Evolutionary conservation across 2,113 vertebrate species (phyloP).

Genomic region (Pleuronectes platessa): DNA sequence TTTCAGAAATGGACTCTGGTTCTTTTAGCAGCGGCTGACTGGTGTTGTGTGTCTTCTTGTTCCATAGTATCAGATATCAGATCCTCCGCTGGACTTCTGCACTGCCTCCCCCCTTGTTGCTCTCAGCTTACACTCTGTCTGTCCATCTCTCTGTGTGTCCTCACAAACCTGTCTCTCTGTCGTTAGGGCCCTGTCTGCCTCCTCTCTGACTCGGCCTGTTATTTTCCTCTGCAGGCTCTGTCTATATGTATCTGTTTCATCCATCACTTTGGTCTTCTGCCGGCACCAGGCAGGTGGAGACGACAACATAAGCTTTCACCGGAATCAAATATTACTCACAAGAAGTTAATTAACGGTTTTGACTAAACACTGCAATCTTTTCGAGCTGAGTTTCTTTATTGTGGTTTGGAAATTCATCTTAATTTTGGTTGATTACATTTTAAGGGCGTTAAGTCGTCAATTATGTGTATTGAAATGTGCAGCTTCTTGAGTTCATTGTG

Average conservation of each 20-base stretch:
- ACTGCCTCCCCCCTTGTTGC: not conserved
- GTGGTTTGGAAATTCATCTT: not conserved
- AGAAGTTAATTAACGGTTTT: slow-evolving; percentile 11
- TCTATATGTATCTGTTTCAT: not conserved
- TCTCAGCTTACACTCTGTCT: slow-evolving; percentile 67
- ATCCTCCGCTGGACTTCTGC: slow-evolving; percentile 59
- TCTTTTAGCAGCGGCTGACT: slow-evolving; percentile 16
- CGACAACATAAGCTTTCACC: not conserved
- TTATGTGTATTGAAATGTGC: not conserved
- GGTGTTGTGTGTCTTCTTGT: slow-evolving; percentile 73
- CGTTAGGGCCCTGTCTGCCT: not conserved
- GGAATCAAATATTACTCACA: not conserved
- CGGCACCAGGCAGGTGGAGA: slow-evolving; percentile 17
- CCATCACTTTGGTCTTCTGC: not conserved
- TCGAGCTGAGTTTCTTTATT: not conserved
- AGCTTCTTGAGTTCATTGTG: not conserved
- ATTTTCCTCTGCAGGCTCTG: not conserved
- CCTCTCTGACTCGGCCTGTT: not conserved
- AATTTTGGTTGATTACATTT: not conserved
- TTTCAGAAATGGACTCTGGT: slow-evolving; percentile 16
- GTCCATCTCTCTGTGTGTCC: slow-evolving; percentile 3
- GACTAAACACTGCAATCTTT: not conserved
- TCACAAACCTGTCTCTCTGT: slow-evolving; percentile 17
- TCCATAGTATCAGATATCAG: slow-evolving; percentile 78
- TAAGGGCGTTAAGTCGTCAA: not conserved